These are phyloP conservation scores for Sander lucioperca DNA, from an alignment of 2,113 vertebrate genomes.

Conservation along the genomic window DNA sequence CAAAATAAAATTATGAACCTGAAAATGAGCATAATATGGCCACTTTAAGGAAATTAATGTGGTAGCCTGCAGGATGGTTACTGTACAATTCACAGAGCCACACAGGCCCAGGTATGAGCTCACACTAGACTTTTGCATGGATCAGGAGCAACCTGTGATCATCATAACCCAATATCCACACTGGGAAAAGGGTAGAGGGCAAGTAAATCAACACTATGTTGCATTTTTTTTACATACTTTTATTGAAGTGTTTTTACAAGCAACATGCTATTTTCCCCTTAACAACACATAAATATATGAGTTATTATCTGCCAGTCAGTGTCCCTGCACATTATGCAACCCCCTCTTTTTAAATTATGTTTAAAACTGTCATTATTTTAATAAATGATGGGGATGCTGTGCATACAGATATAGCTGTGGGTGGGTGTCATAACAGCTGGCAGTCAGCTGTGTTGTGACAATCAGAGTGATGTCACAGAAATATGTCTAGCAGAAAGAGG, in stretches of 20 bases:
- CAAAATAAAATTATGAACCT: too few species aligned
- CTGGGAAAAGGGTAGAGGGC: neutral
- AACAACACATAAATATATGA: slow-evolving; percentile 18
- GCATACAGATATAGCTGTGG: slow-evolving; percentile 33
- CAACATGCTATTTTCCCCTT: slow-evolving; percentile 2
- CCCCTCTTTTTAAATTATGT: slow-evolving; percentile 12
- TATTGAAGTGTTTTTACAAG: slow-evolving; percentile 9
- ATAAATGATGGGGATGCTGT: slow-evolving; percentile 17
- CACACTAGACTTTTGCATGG: neutral
- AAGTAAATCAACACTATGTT: neutral
- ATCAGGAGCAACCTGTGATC: slow-evolving; percentile 1
- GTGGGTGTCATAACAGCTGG: slow-evolving; percentile 40
- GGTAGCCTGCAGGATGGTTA: neutral
- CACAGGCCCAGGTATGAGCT: neutral
- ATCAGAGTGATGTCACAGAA: slow-evolving; percentile 29
- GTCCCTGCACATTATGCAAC: neutral
- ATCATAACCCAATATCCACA: neutral
- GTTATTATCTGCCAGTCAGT: neutral
- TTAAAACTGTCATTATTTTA: neutral
- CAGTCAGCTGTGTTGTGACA: slow-evolving; percentile 41
- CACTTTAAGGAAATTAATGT: neutral
- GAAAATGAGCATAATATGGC: too few species aligned
- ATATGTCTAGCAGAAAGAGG: slow-evolving; percentile 32
- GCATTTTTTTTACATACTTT: neutral
- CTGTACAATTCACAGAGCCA: neutral